Base-by-base conservation (phyloP, 2,797 vertebrate species). In the Rhinichthys osculus region DNA sequence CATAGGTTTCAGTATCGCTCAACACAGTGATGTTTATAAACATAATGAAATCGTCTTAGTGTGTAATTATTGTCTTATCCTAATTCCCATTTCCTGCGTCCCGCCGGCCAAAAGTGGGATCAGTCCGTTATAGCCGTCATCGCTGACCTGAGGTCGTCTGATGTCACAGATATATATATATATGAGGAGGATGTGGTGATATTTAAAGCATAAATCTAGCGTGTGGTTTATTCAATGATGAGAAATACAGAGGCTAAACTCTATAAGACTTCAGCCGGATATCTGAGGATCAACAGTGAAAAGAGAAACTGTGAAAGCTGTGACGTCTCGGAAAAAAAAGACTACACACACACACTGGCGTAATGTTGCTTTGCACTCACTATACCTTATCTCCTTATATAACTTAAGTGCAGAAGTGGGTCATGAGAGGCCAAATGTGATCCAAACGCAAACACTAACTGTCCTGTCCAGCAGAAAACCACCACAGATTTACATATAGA, bases 391-490 rank as follows among this genome's bases (percentile, higher is more conserved):
- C 87, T 90, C 81, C 87, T 90, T 90, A 87, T 81, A 81, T 88
- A 90, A 89, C 86, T 86, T 88, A 84, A 50, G n/a, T 59, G 59
- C n/a, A 62, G 81, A 88, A 84, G 78, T 87, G 81, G 87, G 89
- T 78, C 86, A 87, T 38, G 19, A 81, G 82, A 82, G 70, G 27
- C 47, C 76, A 70, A 86, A 77, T 21, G 57, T 21, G 67, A 57
- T 33, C 4, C 62, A 38, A 38, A 30, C 19, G 71, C 87, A 78
- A 27, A 72, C 27, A 44, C n/a, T 17, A 16, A 0, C 21, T n/a
- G 21, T 13, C 14, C 38, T 42, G 40, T 42, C 23, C 57, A 78
- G 42, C 14, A 44, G 38, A 44, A 57, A 8, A 38, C 35, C 10
- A 16, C 7, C 50, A 76, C 71, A 47, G 16, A 52, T 44, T n/a